phyloP scores from a whole-genome alignment of 2,113 vertebrate species.

The Vimba vimba region DNA sequence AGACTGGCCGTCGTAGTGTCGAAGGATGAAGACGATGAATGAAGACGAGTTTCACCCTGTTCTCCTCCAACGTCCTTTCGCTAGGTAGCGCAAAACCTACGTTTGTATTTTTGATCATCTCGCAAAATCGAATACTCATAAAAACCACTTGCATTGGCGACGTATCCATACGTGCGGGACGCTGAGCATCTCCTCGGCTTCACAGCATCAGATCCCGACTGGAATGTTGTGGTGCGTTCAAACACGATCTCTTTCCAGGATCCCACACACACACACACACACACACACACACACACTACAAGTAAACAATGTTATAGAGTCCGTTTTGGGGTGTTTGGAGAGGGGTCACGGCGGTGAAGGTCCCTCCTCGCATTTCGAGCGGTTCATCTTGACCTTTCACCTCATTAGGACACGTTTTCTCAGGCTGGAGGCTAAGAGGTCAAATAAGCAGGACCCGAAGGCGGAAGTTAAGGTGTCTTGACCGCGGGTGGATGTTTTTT shows the following conservation, averaged over 20 bases:
- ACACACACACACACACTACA: slow-evolving; percentile 49
- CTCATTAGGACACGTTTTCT: slow-evolving; percentile 30
- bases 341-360: slow-evolving; percentile 50
- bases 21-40: not conserved
- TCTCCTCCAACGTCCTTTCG: not conserved
- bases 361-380: slow-evolving; percentile 68
- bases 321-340: slow-evolving; percentile 3
- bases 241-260: not conserved
- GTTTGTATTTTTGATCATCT: slow-evolving; percentile 36
- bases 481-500: slow-evolving; percentile 29
- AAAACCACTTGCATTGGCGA: not conserved
- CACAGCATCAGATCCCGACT: slow-evolving; percentile 36
- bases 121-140: slow-evolving; percentile 27
- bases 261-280: not conserved
- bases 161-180: not conserved
- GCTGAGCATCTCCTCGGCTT: not conserved
- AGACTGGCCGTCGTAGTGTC: not conserved
- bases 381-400: slow-evolving; percentile 75
- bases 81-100: not conserved
- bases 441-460: slow-evolving; percentile 50
- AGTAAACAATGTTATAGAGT: slow-evolving; percentile 65
- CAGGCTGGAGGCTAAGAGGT: slow-evolving; percentile 34
- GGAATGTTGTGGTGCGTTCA: slow-evolving; percentile 60
- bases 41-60: not conserved
- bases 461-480: slow-evolving; percentile 50